Percentiles rank a stretch among this genome's conserved stretches.
These are phyloP conservation scores for Myzus persicae DNA, from an alignment of 1,140 invertebrate genomes.

Conservation along the genomic window DNA sequence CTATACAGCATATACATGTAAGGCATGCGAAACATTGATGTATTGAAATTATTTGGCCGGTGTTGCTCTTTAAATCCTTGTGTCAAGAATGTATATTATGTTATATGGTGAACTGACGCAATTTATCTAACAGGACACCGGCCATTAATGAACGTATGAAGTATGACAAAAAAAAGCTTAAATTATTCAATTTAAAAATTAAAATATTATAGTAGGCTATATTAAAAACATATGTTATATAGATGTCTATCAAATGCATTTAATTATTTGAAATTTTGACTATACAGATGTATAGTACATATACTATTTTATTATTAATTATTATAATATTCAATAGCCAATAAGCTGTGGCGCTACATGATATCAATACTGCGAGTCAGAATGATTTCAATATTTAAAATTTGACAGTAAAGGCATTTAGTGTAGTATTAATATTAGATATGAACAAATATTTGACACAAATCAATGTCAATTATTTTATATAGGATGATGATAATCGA, in stretches of 20 bases:
- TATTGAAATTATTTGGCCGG: slow-evolving; percentile 7
- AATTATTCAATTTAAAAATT: slow-evolving; percentile 4
- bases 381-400: neutral
- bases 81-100: slow-evolving; percentile 17
- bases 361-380: neutral
- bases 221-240: neutral
- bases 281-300: neutral
- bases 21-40: neutral
- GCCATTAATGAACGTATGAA: slow-evolving; percentile 6
- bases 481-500: neutral
- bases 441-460: no score
- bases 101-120: slow-evolving; percentile 13
- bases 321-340: neutral
- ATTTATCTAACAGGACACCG: neutral
- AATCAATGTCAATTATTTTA: no score
- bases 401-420: neutral
- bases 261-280: no score
- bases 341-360: neutral
- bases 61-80: neutral
- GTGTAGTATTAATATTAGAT: neutral
- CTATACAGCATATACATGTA: neutral
- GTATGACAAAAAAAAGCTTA: neutral
- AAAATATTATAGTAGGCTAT: neutral
- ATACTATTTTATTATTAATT: neutral
- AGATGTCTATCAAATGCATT: neutral